Conservation (phyloP, 2,888 invertebrate species). For the Griposia aprilina region DNA sequence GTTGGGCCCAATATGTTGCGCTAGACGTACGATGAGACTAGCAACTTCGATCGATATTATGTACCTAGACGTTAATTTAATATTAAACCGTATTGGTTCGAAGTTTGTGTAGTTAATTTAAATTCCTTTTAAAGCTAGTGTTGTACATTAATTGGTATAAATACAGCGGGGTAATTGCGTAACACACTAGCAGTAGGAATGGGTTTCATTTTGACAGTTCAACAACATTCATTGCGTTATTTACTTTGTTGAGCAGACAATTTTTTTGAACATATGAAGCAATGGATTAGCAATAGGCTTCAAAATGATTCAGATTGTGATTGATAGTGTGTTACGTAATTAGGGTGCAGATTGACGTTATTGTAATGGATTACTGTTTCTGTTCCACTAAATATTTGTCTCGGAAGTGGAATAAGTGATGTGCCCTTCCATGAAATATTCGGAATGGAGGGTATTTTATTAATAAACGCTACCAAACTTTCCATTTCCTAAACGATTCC, state of each 20-base stretch:
- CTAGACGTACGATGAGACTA: constrained; percentile 16
- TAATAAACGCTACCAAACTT: background rate
- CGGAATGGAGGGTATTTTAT: background rate
- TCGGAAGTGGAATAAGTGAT: too few species aligned
- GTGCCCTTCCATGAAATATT: background rate
- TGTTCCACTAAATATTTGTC: constrained; percentile 9
- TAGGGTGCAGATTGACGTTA: background rate
- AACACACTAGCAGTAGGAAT: too few species aligned
- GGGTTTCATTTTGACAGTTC: too few species aligned
- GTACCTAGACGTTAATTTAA: constrained; percentile 36
- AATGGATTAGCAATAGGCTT: too few species aligned
- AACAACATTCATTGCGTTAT: too few species aligned
- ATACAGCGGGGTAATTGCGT: background rate
- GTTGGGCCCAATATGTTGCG: constrained; percentile 51
- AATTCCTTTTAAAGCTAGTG: constrained; percentile 54
- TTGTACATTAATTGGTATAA: constrained; percentile 21
- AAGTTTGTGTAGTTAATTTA: constrained; percentile 49
- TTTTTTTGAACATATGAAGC: too few species aligned
- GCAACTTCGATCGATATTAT: constrained; percentile 41
- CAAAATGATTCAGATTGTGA: too few species aligned
- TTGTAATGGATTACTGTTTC: constrained; percentile 2
- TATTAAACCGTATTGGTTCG: constrained; percentile 24
- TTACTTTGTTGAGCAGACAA: too few species aligned
- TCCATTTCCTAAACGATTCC: background rate
- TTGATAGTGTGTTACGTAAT: too few species aligned